Evolutionary conservation across 2,888 invertebrate species (phyloP), one percentile per base, ranked within the genome.

Genomic region (Nymphalis c-album): DNA sequence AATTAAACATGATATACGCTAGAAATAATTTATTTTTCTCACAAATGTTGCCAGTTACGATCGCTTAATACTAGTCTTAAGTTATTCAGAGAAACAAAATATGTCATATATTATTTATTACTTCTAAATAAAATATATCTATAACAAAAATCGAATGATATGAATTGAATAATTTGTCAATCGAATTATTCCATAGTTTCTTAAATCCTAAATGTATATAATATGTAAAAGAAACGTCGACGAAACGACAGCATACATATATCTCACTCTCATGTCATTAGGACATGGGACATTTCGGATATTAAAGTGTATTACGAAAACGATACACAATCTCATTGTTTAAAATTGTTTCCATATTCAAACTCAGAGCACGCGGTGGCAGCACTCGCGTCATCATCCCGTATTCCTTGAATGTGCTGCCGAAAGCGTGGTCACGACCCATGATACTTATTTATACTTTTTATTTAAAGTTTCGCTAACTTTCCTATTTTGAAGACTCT

Each of bases 31-130:
- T 58, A 61, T 57, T 60, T 55, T 53, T 40, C 35, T 57, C 46
- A 50, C 55, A 60, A 51, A 60, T 55, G 26, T 65, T 60, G 73
- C 74, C 74, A 71, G 67, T 62, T 53, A 26, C 63, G 26, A 59
- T 60, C 55, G 31, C 64, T 46, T 48, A 35, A 46, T 45, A 17
- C 69, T 69, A 69, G 64, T 65, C 69, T 62, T 58, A 48, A n/a
- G 51, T 51, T 48, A 60, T 48, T 20, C 18, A 50, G 50, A 50
- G 50, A 50, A 18, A 50, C 50, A 50, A 18, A 40, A 13, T 10
- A 20, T 50, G n/a, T 13, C 22, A 51, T 22, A 40, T 40, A 13
- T 40, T 40, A 26, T 51, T 51, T 51, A 51, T 51, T 51, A 20
- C 7, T 51, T 51, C 26, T 26, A 55, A 55, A 55, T 55, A 55